Evolutionary conservation across 2,797 vertebrate species (phyloP), one percentile per base, ranked within the genome.

Genomic region (Anabas testudineus): DNA sequence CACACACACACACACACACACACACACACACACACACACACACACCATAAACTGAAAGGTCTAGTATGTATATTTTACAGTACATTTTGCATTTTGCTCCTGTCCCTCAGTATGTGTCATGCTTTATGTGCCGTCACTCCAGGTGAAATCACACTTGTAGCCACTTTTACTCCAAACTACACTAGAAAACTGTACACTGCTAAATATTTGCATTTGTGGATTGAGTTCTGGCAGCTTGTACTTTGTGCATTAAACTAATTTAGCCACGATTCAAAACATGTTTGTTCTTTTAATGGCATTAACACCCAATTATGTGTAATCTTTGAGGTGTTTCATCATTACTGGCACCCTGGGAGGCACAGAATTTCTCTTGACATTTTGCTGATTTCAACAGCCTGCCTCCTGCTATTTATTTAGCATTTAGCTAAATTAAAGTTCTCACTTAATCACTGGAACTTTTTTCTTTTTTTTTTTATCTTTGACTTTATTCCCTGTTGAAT

Each of bases 381-480:
- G 36, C 28, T 51, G 28, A 79, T 77, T 61, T 36, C 2, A 69
- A 43, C 10, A 16, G 9, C 10, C 21, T 10, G 34, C 43, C 42
- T 32, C 41, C 45, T 67, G 49, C 43, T 48, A 67, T 65, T 71
- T 74, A 61, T 71, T 69, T 77, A 51, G 32, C 7, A 16, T 77
- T 54, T 39, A 1, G 21, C 42, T 45, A 55, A 72, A 65, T 53
- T 14, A 36, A 41, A 59, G 19, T 46, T 48, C 47, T 52, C 18
- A 15, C 4, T 51, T 6, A 66, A 58, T 59, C 18, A 58, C 1
- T 9, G 26, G 3, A 51, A 22, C 26, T 4, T 32, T 46, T 66
- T 5, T n/a, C 4, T 3, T 1, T 13, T 42, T 28, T 12, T 4
- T 30, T 47, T 60, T 0, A 39, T 45, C 57, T 6, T 16, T 46